These are phyloP conservation scores for Origma solitaria DNA, from an alignment of 2,113 vertebrate genomes.

Conservation along the genomic window DNA sequence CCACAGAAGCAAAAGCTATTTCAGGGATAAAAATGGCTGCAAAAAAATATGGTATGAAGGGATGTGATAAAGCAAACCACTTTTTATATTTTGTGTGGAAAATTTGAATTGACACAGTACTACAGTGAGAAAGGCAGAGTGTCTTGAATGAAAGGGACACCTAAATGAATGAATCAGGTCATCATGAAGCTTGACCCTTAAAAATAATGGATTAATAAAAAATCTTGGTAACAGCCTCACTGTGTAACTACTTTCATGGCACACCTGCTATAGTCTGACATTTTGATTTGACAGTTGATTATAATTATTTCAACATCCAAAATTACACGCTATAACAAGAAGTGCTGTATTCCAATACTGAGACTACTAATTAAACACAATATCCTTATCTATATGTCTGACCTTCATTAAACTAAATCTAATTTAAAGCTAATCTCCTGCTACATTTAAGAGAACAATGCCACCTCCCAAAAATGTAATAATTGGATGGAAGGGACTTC, in stretches of 20 bases:
- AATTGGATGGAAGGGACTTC: not conserved
- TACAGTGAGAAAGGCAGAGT: not conserved
- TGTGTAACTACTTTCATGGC: not conserved
- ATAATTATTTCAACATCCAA: not conserved
- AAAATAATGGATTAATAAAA: not conserved
- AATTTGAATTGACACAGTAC: not conserved
- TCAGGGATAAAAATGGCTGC: not conserved
- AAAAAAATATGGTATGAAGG: not conserved
- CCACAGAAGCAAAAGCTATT: not conserved
- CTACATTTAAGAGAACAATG: not conserved
- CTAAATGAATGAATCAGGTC: not conserved
- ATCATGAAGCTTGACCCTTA: not conserved
- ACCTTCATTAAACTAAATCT: slow-evolving; percentile 33
- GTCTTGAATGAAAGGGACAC: not conserved
- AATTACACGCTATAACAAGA: not conserved
- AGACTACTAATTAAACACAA: not conserved
- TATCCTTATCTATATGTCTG: not conserved
- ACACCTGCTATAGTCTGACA: not conserved
- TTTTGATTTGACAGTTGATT: not conserved
- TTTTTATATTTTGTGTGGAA: not conserved
- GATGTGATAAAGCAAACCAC: not conserved
- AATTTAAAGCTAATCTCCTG: slow-evolving; percentile 19
- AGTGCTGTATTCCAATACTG: not conserved
- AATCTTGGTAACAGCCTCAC: not conserved
- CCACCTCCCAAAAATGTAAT: not conserved